phyloP scores from a whole-genome alignment of 2,113 vertebrate species.

The Ellobius talpinus region DNA sequence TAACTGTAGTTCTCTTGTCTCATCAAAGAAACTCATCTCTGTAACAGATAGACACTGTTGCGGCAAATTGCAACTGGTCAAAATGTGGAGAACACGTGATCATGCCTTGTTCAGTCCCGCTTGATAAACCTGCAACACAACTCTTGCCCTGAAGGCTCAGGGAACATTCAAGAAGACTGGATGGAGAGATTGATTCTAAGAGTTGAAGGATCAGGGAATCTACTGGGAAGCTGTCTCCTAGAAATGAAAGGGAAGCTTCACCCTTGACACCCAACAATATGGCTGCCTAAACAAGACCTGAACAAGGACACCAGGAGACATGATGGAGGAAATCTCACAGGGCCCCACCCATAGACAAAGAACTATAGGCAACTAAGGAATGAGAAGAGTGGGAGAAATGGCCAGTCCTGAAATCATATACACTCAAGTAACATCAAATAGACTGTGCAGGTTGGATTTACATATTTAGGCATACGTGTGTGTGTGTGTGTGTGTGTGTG shows the following conservation, averaged over 20 bases:
- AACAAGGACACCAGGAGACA: background rate
- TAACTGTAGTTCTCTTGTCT: background rate
- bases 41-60: background rate
- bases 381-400: background rate
- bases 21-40: background rate
- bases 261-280: background rate
- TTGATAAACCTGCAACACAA: too few species aligned
- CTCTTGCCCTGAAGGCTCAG: background rate
- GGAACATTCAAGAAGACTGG: background rate
- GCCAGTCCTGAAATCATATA: too few species aligned
- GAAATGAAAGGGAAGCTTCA: background rate
- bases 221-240: background rate
- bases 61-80: background rate
- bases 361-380: background rate
- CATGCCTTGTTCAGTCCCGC: background rate
- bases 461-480: background rate
- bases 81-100: background rate
- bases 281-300: background rate
- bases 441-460: background rate
- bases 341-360: background rate
- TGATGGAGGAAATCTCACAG: background rate
- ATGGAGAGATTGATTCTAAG: background rate
- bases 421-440: background rate
- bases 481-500: background rate
- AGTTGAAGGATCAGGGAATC: background rate